phyloP scores from a whole-genome alignment of 2,888 invertebrate genomes.

The Erpobdella octoculata region DNA sequence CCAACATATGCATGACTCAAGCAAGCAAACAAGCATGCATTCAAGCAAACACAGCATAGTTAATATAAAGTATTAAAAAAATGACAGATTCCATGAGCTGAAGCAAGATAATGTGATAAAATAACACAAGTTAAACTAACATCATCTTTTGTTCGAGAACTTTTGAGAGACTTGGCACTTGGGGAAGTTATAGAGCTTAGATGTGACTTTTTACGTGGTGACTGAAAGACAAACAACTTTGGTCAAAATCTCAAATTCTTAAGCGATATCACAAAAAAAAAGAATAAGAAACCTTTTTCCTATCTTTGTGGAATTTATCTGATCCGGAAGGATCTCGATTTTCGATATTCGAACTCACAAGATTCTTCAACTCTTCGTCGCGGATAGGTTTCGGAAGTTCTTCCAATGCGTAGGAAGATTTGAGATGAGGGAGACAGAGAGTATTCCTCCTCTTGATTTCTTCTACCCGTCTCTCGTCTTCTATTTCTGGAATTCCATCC shows the following conservation, averaged over 20 bases:
- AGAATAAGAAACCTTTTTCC: too few species aligned
- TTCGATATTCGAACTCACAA: not conserved
- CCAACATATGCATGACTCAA: too few species aligned
- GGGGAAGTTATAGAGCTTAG: not conserved
- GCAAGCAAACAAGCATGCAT: too few species aligned
- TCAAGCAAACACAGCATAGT: too few species aligned
- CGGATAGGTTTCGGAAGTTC: constrained; percentile 35
- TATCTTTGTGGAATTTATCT: not conserved
- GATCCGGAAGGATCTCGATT: not conserved
- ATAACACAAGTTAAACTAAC: too few species aligned
- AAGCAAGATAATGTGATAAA: too few species aligned
- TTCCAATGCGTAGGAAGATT: constrained; percentile 51
- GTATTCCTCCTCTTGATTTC: constrained; percentile 52
- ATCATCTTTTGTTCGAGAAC: too few species aligned
- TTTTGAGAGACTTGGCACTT: too few species aligned
- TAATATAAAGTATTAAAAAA: too few species aligned
- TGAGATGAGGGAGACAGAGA: constrained; percentile 50
- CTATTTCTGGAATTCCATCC: constrained; percentile 31
- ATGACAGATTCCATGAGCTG: too few species aligned
- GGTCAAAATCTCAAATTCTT: not conserved
- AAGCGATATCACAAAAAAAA: not conserved
- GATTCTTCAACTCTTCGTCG: constrained; percentile 7
- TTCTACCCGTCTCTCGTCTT: constrained; percentile 40
- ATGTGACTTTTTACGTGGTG: not conserved
- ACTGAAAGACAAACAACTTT: not conserved